Conservation (phyloP, 2,797 vertebrate species). For the Avahi laniger region DNA sequence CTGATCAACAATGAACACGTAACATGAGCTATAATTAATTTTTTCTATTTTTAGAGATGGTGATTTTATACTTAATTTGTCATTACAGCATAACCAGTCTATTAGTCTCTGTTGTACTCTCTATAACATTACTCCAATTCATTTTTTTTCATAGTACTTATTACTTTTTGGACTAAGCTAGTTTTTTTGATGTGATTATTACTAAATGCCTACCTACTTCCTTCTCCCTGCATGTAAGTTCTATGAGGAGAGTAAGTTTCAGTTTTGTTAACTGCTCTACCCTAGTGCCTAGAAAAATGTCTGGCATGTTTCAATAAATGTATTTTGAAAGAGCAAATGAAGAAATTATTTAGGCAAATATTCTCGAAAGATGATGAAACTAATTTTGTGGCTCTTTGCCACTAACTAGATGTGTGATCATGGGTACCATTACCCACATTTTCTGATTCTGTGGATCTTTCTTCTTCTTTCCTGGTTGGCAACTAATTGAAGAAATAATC, state of each 20-base stretch:
- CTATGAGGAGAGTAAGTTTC: background rate
- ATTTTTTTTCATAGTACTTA: background rate
- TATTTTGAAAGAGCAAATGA: background rate
- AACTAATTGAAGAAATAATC: background rate
- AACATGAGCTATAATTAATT: background rate
- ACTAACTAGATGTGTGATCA: background rate
- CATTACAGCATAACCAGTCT: background rate
- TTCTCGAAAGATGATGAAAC: background rate
- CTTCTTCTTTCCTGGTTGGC: background rate
- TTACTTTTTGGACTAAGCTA: background rate
- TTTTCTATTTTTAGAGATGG: background rate
- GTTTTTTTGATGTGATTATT: background rate
- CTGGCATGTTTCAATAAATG: background rate
- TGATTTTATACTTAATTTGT: background rate
- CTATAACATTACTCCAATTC: background rate
- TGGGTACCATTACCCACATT: rapidly evolving
- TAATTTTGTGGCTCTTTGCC: background rate
- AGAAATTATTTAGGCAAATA: background rate
- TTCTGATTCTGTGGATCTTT: background rate
- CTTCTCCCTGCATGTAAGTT: background rate
- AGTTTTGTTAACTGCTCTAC: background rate
- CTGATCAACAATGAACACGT: background rate
- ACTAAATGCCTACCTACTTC: background rate
- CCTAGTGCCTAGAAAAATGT: background rate
- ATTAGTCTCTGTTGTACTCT: background rate